Conservation (phyloP, 2,797 vertebrate genomes). For the Heliangelus exortis region DNA sequence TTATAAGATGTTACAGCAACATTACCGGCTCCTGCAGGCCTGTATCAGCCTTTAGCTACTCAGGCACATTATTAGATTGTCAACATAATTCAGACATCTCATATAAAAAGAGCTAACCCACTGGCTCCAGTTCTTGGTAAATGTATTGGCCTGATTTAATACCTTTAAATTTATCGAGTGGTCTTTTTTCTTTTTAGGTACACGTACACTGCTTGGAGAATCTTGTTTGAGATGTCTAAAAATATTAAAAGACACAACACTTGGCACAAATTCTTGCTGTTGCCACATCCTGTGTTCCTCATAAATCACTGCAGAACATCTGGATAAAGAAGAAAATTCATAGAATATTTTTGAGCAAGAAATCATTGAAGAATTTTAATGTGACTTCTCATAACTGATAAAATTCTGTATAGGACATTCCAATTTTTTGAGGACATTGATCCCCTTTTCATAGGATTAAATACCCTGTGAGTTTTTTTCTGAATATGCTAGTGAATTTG, state of each 20-base stretch:
- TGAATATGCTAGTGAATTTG: not conserved
- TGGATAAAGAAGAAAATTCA: not conserved
- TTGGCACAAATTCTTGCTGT: not conserved
- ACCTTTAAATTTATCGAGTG: conserved; percentile 42
- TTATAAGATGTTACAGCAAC: conserved; percentile 69
- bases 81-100: conserved; percentile 78
- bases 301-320: not conserved
- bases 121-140: conserved; percentile 62
- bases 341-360: not conserved
- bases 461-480: rapidly evolving
- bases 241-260: not conserved
- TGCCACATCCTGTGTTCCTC: not conserved
- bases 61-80: conserved; percentile 78
- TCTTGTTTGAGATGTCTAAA: not conserved
- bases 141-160: conserved; percentile 67
- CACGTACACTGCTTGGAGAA: not conserved
- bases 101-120: conserved; percentile 64
- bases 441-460: not conserved
- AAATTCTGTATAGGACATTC: not conserved
- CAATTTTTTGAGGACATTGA: not conserved
- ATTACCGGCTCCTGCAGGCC: conserved; percentile 71
- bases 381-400: not conserved
- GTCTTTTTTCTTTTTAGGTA: not conserved
- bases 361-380: not conserved
- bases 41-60: conserved; percentile 74